phyloP scores from a whole-genome alignment of 2,113 vertebrate species.

The Notechis scutatus region DNA sequence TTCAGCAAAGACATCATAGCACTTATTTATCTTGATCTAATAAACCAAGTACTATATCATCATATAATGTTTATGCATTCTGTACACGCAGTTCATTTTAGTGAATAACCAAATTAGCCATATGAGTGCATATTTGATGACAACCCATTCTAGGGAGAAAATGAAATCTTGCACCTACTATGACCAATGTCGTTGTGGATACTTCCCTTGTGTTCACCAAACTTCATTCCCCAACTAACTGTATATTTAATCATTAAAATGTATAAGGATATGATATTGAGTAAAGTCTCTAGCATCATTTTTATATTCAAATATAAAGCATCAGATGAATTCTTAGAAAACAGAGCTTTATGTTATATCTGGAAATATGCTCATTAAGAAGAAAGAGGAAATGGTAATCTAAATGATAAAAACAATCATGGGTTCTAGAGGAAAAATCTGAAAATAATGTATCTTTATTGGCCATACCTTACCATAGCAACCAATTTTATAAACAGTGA shows the following conservation, averaged over 20 bases:
- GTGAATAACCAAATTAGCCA: background rate
- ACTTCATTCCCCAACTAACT: background rate
- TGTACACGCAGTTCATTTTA: background rate
- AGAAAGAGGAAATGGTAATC: background rate
- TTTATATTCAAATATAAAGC: background rate
- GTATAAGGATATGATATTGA: background rate
- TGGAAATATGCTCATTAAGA: background rate
- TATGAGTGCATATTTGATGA: background rate
- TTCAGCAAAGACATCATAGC: background rate
- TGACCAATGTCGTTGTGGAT: background rate
- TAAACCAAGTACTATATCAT: background rate
- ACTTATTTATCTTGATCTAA: background rate
- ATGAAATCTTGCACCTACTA: background rate
- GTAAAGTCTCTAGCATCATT: background rate
- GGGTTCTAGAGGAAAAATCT: background rate
- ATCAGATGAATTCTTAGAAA: background rate
- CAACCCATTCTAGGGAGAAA: background rate
- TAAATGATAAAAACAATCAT: background rate
- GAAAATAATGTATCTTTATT: background rate
- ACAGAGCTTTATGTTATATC: background rate
- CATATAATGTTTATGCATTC: background rate
- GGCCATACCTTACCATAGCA: background rate
- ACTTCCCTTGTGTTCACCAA: background rate
- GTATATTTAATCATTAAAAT: background rate
- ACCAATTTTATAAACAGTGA: background rate